Evolutionary conservation across 2,797 vertebrate genomes (phyloP).

Genomic region (Thaleichthys pacificus): DNA sequence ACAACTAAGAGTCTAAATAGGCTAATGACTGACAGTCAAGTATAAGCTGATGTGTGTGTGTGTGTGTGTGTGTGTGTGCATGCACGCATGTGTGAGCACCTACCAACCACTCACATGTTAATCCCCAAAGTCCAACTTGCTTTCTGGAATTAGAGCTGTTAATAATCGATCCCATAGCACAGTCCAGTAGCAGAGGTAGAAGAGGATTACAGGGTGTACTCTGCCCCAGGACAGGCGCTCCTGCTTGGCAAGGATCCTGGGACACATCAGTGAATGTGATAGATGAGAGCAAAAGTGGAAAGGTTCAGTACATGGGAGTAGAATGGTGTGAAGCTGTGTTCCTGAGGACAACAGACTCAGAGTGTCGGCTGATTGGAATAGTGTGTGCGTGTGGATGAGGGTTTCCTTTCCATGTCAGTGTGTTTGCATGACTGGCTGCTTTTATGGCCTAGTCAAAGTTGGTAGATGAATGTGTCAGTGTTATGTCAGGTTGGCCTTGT

Average conservation of each 20-base stretch:
- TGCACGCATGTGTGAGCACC: neutral
- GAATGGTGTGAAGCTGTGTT: neutral
- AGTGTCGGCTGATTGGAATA: neutral
- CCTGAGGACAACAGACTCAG: neutral
- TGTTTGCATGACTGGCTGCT: neutral
- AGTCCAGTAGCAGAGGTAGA: neutral
- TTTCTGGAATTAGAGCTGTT: constrained; percentile 54
- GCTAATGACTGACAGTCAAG: too few species aligned
- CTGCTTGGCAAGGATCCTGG: neutral
- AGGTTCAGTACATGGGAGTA: neutral
- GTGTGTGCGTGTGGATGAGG: neutral
- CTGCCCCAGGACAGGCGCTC: neutral
- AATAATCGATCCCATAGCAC: constrained; percentile 20
- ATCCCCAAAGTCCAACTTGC: constrained; percentile 69
- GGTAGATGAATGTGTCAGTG: neutral
- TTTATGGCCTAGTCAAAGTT: constrained; percentile 1
- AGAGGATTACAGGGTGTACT: neutral
- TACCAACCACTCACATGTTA: constrained; percentile 54
- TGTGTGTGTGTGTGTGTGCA: neutral
- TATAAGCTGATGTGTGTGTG: too few species aligned
- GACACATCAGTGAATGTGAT: neutral
- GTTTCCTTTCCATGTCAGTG: neutral
- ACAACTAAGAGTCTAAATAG: too few species aligned
- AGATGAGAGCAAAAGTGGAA: neutral
- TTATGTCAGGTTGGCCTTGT: constrained; percentile 6